A percentile compares a stretch with the other conserved stretches of the same genome.
These are phyloP conservation scores for Liolophura sinensis DNA, from an alignment of 1,140 invertebrate genomes.

Conservation along the genomic window DNA sequence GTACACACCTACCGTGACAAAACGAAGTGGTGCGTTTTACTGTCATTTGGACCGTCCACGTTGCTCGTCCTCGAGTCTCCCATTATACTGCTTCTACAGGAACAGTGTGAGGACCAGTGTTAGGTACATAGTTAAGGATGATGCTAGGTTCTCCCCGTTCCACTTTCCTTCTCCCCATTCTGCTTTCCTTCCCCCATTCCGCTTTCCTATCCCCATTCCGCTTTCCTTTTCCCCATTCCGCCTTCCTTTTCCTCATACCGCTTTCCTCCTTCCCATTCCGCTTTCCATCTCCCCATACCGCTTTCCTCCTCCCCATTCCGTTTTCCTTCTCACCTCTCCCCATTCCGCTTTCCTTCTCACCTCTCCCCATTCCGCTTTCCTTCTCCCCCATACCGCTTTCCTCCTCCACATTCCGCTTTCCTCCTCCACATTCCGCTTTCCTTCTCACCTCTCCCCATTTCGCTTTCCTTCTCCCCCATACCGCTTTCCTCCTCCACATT, in stretches of 20 bases:
- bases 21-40: too few species aligned
- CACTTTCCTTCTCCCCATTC: background rate
- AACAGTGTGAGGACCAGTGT: too few species aligned
- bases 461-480: background rate
- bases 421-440: background rate
- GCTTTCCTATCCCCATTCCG: slow-evolving; percentile 2
- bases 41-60: too few species aligned
- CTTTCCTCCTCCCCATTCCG: background rate
- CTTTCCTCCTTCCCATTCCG: slow-evolving; percentile 3
- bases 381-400: background rate
- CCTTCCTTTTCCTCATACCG: slow-evolving; percentile 1
- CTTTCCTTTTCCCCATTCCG: slow-evolving; percentile 1
- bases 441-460: slow-evolving; percentile 1
- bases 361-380: slow-evolving; percentile 1
- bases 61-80: too few species aligned
- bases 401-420: background rate
- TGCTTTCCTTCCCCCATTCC: background rate
- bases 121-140: too few species aligned
- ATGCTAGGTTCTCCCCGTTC: too few species aligned
- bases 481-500: background rate
- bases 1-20: too few species aligned
- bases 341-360: background rate
- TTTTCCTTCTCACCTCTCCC: background rate
- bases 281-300: background rate
- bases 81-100: too few species aligned